Evolutionary conservation across 2,797 vertebrate genomes (phyloP).

Genomic region (Coccyzus lansbergi): DNA sequence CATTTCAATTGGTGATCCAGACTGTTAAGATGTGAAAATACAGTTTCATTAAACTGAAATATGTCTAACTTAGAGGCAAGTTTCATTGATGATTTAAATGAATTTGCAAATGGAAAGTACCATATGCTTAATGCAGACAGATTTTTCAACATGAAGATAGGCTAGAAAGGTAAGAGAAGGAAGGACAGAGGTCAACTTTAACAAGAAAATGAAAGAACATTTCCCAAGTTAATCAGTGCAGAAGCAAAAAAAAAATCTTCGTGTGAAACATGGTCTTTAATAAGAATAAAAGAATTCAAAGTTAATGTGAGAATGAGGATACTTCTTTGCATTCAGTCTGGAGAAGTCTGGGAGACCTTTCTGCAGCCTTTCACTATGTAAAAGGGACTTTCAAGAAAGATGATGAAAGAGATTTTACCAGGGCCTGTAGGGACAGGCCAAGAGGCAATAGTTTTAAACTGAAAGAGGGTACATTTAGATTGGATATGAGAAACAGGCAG

Average conservation of each 20-base stretch:
- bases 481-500: background rate
- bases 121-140: background rate
- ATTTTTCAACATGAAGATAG: background rate
- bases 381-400: background rate
- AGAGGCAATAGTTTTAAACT: background rate
- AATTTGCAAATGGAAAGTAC: background rate
- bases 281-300: background rate
- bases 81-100: background rate
- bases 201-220: accelerated
- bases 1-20: slow-evolving; percentile 24
- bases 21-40: slow-evolving; percentile 23
- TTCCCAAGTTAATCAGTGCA: background rate
- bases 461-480: accelerated
- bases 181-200: background rate
- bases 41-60: slow-evolving; percentile 36
- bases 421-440: background rate
- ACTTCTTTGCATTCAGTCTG: background rate
- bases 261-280: background rate
- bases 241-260: background rate
- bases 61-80: background rate
- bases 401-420: background rate
- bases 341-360: background rate
- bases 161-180: background rate
- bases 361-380: accelerated
- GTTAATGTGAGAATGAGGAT: background rate